Evolutionary conservation across 1,140 invertebrate species (phyloP).

Genomic region (Armadillidium nasatum): DNA sequence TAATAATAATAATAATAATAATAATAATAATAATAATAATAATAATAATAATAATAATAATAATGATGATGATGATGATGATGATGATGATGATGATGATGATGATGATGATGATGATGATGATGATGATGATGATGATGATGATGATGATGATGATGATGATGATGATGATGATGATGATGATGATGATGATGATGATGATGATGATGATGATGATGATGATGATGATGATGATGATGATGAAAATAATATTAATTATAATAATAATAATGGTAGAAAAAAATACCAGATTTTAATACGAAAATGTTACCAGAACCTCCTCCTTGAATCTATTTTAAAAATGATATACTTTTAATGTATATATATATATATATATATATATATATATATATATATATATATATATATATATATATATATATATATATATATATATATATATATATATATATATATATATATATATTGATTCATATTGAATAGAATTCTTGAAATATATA

Average conservation of each 20-base stretch:
- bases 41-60: not conserved
- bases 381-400: no score
- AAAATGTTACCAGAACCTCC: not conserved
- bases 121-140: not conserved
- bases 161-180: not conserved
- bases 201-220: constrained; percentile 10
- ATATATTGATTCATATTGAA: no score
- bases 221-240: constrained; percentile 11
- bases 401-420: no score
- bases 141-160: not conserved
- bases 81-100: constrained; percentile 3
- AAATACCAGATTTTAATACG: not conserved
- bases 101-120: constrained; percentile 9
- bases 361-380: no score
- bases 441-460: no score
- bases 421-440: no score
- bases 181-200: constrained; percentile 9
- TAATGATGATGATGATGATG: not conserved
- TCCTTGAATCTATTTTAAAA: no score
- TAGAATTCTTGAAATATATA: no score
- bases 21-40: constrained; percentile 18
- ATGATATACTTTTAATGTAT: no score
- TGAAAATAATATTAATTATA: not conserved
- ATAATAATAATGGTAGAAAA: constrained; percentile 14
- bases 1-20: constrained; percentile 11